Conservation (phyloP, 2,797 vertebrate species). For the Chelon auratus region DNA sequence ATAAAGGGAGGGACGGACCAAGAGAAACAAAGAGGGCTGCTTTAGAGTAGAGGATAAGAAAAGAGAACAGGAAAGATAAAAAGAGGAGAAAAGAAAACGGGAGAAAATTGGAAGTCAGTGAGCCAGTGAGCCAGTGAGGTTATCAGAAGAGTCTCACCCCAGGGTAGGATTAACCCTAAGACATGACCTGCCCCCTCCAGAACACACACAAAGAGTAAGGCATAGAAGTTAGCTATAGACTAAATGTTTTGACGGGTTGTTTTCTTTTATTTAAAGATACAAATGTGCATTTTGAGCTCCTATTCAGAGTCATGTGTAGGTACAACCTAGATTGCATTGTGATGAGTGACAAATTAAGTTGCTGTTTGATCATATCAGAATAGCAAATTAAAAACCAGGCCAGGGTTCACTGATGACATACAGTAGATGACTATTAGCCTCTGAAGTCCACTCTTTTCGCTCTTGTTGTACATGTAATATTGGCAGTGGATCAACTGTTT, state of each 20-base stretch:
- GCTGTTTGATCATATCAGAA: slow-evolving; percentile 9
- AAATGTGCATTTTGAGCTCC: no score
- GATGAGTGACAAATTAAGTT: slow-evolving; percentile 19
- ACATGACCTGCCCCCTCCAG: slow-evolving; percentile 24
- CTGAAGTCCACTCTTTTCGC: neutral
- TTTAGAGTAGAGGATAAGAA: slow-evolving; percentile 9
- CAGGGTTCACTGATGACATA: neutral
- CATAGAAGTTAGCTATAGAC: neutral
- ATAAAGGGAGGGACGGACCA: neutral
- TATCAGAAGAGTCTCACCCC: slow-evolving; percentile 45
- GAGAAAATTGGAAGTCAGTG: slow-evolving; percentile 23
- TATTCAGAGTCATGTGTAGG: neutral
- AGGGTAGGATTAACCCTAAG: slow-evolving; percentile 47
- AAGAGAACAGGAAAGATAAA: neutral
- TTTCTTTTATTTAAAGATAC: neutral
- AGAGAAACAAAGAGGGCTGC: neutral
- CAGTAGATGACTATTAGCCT: neutral
- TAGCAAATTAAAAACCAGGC: neutral
- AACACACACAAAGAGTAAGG: neutral
- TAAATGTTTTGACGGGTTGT: neutral
- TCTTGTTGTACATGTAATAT: neutral
- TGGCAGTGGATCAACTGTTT: neutral
- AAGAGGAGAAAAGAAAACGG: slow-evolving; percentile 20
- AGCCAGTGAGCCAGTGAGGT: slow-evolving; percentile 40
- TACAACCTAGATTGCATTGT: neutral